Conservation (phyloP, 2,888 invertebrate genomes). For the Sphaerophoria taeniata region DNA sequence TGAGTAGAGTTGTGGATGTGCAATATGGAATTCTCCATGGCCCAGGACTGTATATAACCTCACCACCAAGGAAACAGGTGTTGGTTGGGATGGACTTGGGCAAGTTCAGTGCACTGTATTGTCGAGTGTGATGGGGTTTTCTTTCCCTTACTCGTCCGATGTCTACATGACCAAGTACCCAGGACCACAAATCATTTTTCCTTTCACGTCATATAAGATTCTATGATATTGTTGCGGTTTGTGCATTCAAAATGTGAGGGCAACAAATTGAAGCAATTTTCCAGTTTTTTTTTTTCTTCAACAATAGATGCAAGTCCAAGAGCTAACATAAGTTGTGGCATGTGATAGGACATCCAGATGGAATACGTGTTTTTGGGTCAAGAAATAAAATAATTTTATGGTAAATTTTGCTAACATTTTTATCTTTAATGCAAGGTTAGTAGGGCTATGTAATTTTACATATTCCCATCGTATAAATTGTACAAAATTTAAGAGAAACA, state of each 20-base stretch:
- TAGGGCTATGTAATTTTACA: too few species aligned
- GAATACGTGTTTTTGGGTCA: constrained; percentile 34
- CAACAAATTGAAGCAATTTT: constrained; percentile 71
- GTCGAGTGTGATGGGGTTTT: neutral
- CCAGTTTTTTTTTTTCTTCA: constrained; percentile 49
- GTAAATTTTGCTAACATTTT: too few species aligned
- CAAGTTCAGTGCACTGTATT: constrained; percentile 56
- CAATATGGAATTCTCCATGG: constrained; percentile 5
- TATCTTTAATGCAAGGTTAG: too few species aligned
- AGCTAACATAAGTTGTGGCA: neutral
- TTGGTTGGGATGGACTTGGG: constrained; percentile 24
- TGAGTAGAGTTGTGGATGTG: constrained; percentile 40
- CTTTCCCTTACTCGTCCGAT: constrained; percentile 5
- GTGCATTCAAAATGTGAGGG: constrained; percentile 62
- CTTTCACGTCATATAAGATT: constrained; percentile 65
- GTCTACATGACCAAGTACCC: neutral
- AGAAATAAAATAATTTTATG: neutral
- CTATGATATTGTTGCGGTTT: constrained; percentile 56
- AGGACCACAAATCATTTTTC: constrained; percentile 69
- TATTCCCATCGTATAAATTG: too few species aligned
- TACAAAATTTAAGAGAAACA: too few species aligned
- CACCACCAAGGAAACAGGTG: constrained; percentile 21
- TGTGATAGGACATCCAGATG: neutral
- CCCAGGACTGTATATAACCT: constrained; percentile 24
- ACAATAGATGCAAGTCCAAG: constrained; percentile 47